Percentiles rank a stretch among this genome's conserved stretches.
phyloP scores from a whole-genome alignment of 2,113 vertebrate genomes.

The Octodon degus region DNA sequence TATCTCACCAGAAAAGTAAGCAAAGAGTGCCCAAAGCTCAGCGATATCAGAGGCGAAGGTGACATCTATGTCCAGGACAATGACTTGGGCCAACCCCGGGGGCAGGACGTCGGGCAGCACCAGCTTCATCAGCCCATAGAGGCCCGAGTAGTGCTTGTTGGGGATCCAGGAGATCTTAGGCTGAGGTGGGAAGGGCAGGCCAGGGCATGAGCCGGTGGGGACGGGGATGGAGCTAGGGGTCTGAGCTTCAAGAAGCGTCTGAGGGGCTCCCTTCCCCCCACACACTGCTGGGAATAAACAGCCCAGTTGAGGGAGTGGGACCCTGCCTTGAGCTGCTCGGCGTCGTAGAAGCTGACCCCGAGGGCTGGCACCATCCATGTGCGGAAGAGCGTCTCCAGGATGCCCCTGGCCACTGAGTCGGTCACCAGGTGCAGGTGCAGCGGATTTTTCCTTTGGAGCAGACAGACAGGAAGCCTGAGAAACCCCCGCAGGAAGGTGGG shows the following conservation, averaged over 20 bases:
- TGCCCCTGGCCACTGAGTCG: conserved; percentile 91
- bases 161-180: conserved; percentile 97
- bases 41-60: conserved; percentile 97
- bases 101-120: conserved; percentile 93
- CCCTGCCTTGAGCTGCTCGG: conserved; percentile 94
- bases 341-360: conserved; percentile 95
- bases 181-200: conserved; percentile 82
- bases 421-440: conserved; percentile 98
- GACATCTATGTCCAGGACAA: conserved; percentile 98
- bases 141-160: conserved; percentile 98
- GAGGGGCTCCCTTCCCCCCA: neutral
- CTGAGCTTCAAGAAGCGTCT: neutral
- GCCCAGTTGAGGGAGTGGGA: neutral
- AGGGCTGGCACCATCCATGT: conserved; percentile 98
- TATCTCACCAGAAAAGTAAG: conserved; percentile 93
- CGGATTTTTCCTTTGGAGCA: conserved; percentile 92
- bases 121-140: conserved; percentile 98
- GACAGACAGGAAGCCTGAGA: neutral
- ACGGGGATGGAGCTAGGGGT: neutral
- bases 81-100: conserved; percentile 93
- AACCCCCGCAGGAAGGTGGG: neutral
- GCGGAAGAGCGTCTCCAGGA: conserved; percentile 93
- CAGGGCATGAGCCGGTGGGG: neutral
- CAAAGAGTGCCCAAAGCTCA: conserved; percentile 97
- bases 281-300: neutral